A percentile compares a stretch with the other conserved stretches of the same genome.
Conservation (phyloP, 2,888 invertebrate species). For the Heliconius charithonia region DNA sequence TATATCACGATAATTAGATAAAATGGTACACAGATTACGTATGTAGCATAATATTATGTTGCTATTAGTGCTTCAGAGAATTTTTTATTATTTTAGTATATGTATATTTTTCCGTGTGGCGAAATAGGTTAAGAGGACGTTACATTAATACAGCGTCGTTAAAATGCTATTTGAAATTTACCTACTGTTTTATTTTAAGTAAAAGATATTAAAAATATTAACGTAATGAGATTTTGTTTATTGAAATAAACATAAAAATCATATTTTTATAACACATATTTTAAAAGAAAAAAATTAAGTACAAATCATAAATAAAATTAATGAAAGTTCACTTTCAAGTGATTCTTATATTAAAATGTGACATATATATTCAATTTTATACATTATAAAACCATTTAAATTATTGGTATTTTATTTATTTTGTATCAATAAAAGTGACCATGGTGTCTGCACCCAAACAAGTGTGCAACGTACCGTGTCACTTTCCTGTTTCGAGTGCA, state of each 20-base stretch:
- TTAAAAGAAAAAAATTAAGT: too few relatives aligned
- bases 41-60: constrained; percentile 4
- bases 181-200: too few relatives aligned
- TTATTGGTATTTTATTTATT: not conserved
- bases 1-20: constrained; percentile 36
- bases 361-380: not conserved
- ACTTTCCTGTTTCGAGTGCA: constrained; percentile 51
- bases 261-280: too few relatives aligned
- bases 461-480: constrained; percentile 51
- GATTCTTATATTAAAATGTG: not conserved
- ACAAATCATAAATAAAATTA: too few relatives aligned
- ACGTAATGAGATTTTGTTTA: too few relatives aligned
- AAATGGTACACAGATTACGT: constrained; percentile 22
- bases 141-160: not conserved
- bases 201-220: too few relatives aligned
- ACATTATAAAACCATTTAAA: not conserved
- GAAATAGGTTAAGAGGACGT: not conserved
- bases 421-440: constrained; percentile 19
- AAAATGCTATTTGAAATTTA: not conserved
- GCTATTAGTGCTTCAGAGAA: not conserved
- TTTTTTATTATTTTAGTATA: not conserved
- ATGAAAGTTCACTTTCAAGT: not conserved
- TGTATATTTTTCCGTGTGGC: not conserved
- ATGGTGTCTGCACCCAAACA: constrained; percentile 37
- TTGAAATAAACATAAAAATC: too few relatives aligned